Conservation (phyloP, 2,888 invertebrate species). For the Ashinkailepas kermadecensis region DNA sequence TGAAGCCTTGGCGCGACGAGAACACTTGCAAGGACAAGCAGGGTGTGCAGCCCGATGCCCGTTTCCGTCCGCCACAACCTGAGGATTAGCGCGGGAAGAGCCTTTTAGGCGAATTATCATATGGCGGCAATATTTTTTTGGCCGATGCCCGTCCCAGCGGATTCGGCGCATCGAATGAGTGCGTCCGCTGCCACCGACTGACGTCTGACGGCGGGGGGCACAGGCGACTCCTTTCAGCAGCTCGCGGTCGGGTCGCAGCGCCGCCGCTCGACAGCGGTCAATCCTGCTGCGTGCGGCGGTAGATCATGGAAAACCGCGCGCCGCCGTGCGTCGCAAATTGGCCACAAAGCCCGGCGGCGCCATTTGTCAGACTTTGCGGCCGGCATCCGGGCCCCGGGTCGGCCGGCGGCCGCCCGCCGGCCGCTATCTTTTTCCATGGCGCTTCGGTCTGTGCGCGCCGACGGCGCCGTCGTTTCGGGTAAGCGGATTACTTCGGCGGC, state of each 20-base stretch:
- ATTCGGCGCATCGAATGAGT: neutral
- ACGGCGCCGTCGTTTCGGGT: neutral
- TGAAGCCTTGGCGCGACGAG: no score
- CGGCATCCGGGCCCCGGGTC: neutral
- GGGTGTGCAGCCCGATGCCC: no score
- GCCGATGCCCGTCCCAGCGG: neutral
- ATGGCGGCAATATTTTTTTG: neutral
- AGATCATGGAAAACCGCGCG: neutral
- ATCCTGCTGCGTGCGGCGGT: neutral
- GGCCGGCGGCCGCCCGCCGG: neutral
- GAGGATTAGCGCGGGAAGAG: no score
- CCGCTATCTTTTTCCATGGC: slow-evolving; percentile 14
- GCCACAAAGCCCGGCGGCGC: neutral
- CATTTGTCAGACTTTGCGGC: neutral
- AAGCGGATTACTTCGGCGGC: slow-evolving; percentile 6
- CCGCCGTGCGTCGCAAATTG: neutral
- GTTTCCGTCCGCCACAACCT: no score
- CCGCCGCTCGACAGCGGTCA: neutral
- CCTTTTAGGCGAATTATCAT: no score
- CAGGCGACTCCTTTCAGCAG: neutral
- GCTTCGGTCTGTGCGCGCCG: neutral
- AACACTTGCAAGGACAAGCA: no score
- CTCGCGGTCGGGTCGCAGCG: neutral
- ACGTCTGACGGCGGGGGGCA: neutral
- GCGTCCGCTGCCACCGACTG: neutral